These are phyloP conservation scores for Sphaerophoria rueppellii DNA, from an alignment of 2,888 invertebrate species.

Conservation along the genomic window DNA sequence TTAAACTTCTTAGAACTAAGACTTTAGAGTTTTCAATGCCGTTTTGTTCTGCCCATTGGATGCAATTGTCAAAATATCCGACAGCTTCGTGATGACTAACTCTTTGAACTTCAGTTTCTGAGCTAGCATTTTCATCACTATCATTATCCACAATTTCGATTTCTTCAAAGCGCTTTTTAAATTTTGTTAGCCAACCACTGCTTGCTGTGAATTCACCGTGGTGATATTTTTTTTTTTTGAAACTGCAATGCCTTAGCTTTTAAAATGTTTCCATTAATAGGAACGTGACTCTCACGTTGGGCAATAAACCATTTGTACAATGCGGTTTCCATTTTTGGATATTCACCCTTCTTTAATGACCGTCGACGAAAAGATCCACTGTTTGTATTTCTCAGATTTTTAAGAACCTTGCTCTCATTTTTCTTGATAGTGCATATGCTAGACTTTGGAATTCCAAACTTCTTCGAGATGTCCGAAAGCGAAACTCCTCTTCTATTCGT, in stretches of 20 bases:
- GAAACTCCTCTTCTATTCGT: slow-evolving; percentile 14
- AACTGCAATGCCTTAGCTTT: slow-evolving; percentile 17
- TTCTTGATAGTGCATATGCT: slow-evolving; percentile 25
- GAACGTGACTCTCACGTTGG: slow-evolving; percentile 14
- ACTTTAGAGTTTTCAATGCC: no score
- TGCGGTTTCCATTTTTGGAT: slow-evolving; percentile 21
- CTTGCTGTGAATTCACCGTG: slow-evolving; percentile 31
- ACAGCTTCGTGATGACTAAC: no score
- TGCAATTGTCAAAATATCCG: no score
- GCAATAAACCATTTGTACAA: slow-evolving; percentile 17
- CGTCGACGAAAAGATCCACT: slow-evolving; percentile 11
- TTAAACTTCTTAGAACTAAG: no score
- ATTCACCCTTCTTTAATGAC: slow-evolving; percentile 16
- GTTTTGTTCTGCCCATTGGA: no score
- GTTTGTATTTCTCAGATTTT: slow-evolving; percentile 22
- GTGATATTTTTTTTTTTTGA: slow-evolving; percentile 21
- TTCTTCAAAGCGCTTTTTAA: no score
- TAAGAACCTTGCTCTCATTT: slow-evolving; percentile 36
- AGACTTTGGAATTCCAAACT: slow-evolving; percentile 29
- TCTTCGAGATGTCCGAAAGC: slow-evolving; percentile 34
- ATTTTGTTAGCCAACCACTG: slow-evolving; percentile 23
- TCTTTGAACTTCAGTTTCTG: no score
- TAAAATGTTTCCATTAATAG: slow-evolving; percentile 8
- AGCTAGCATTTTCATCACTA: no score
- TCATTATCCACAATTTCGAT: no score